These are phyloP conservation scores for Diarsia brunnea DNA, from an alignment of 2,888 invertebrate species.

Conservation along the genomic window DNA sequence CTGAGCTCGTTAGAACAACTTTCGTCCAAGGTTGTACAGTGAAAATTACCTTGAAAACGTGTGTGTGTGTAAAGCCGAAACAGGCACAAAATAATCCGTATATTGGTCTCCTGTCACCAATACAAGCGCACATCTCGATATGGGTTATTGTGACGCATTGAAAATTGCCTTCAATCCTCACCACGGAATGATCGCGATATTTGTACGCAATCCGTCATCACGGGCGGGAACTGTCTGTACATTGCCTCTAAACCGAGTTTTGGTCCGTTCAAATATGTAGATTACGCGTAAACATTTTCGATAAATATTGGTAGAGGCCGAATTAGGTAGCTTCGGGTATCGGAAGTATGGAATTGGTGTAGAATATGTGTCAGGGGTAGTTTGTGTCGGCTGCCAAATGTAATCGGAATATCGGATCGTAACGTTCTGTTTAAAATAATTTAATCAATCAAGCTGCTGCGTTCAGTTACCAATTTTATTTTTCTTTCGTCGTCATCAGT, in stretches of 20 bases:
- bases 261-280: conserved; percentile 36
- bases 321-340: conserved; percentile 22
- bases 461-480: not conserved
- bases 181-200: conserved; percentile 28
- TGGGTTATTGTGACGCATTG: not conserved
- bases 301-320: conserved; percentile 40
- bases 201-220: conserved; percentile 32
- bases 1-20: not conserved
- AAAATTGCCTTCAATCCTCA: conserved; percentile 27
- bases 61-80: not conserved
- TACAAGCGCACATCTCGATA: not conserved
- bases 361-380: not conserved
- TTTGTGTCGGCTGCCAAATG: conserved; percentile 3
- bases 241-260: conserved; percentile 4
- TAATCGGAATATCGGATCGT: not conserved
- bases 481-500: not conserved
- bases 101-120: not conserved
- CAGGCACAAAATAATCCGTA: not conserved
- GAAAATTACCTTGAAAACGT: not conserved
- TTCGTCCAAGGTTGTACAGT: not conserved
- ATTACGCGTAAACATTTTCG: conserved; percentile 43
- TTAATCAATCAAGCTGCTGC: not conserved
- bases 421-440: not conserved
- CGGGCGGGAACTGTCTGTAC: conserved; percentile 6
- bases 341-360: not conserved